Evolutionary conservation across 1,140 invertebrate genomes (phyloP).

Genomic region (Solen grandis): DNA sequence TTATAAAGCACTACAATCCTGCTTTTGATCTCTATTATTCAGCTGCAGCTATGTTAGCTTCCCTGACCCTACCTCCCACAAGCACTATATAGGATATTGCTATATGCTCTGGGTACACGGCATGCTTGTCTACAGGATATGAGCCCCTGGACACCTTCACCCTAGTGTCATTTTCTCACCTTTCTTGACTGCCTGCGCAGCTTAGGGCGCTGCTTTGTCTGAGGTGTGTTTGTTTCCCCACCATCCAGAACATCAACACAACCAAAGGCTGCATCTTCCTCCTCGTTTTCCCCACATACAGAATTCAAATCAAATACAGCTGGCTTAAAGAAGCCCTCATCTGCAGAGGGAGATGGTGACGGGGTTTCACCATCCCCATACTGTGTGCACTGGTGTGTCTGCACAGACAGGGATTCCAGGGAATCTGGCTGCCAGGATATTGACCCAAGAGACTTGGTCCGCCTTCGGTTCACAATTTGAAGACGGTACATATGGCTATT

Average conservation of each 20-base stretch:
- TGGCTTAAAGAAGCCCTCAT: slow-evolving; percentile 38
- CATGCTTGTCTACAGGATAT: too few relatives aligned
- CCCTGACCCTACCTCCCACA: too few relatives aligned
- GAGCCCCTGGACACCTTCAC: too few relatives aligned
- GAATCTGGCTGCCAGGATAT: background rate
- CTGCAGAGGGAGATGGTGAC: slow-evolving; percentile 52
- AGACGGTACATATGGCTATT: slow-evolving; percentile 45
- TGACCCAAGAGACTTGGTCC: slow-evolving; percentile 46
- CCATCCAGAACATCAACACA: slow-evolving; percentile 3
- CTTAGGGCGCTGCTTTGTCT: background rate
- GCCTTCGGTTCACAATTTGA: slow-evolving; percentile 34
- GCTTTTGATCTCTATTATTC: too few relatives aligned
- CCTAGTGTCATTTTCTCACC: too few relatives aligned
- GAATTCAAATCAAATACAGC: slow-evolving; percentile 49
- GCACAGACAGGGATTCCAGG: slow-evolving; percentile 24
- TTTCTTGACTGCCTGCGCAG: slow-evolving; percentile 14
- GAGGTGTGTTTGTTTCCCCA: slow-evolving; percentile 20
- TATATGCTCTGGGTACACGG: too few relatives aligned
- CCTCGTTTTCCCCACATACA: slow-evolving; percentile 22
- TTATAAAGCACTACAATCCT: too few relatives aligned
- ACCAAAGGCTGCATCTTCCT: background rate
- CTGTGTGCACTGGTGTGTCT: slow-evolving; percentile 45
- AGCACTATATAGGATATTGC: too few relatives aligned
- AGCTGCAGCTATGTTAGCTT: too few relatives aligned
- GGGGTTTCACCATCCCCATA: slow-evolving; percentile 54